Evolutionary conservation across 2,113 vertebrate species (phyloP).

Genomic region (Odocoileus hemionus): DNA sequence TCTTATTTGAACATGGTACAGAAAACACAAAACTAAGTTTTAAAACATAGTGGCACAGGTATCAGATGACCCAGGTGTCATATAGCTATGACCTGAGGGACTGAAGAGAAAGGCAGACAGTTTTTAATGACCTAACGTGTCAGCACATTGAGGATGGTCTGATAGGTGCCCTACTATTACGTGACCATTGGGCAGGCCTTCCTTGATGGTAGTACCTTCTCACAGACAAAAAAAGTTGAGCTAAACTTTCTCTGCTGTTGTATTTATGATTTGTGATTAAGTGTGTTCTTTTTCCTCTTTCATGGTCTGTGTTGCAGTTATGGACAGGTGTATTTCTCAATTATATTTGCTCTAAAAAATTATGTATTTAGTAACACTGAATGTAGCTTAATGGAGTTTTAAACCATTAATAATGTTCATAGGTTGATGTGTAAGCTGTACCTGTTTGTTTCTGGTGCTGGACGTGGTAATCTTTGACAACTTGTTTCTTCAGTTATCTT

Average conservation of each 20-base stretch:
- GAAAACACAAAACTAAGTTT: not conserved
- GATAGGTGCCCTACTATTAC: not conserved
- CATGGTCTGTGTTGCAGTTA: not conserved
- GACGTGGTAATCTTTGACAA: not conserved
- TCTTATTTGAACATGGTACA: not conserved
- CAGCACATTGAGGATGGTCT: not conserved
- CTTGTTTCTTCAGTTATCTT: conserved; percentile 29
- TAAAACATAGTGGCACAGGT: not conserved
- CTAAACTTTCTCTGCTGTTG: not conserved
- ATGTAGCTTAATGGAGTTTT: not conserved
- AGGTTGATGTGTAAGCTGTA: not conserved
- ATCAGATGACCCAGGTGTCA: not conserved
- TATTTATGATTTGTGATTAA: not conserved
- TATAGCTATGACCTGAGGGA: not conserved
- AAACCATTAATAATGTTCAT: not conserved
- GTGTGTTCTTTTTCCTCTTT: not conserved
- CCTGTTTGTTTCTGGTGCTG: not conserved
- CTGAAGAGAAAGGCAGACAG: not conserved
- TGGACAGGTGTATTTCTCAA: not conserved
- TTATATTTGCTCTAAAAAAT: conserved; percentile 15
- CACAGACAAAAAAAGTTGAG: not conserved
- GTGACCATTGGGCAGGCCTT: not conserved
- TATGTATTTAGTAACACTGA: not conserved
- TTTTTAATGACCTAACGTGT: not conserved
- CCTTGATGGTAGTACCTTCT: not conserved